A percentile compares a stretch with the other conserved stretches of the same genome.
phyloP scores from a whole-genome alignment of 2,113 vertebrate species.

The Loxodonta africana region DNA sequence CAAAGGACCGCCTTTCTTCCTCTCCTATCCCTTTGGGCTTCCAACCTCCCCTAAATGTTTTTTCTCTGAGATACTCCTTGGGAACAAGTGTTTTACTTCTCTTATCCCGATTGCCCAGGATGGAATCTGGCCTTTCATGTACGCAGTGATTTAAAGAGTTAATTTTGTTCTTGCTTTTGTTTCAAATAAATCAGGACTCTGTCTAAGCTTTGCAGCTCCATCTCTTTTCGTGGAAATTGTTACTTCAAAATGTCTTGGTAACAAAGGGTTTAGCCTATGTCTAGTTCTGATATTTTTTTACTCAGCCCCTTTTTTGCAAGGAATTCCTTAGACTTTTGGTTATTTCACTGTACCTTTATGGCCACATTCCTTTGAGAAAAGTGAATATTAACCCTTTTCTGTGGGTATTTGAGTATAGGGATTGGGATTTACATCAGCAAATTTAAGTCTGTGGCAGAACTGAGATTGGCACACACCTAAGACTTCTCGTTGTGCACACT shows the following conservation, averaged over 20 bases:
- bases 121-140: conserved; percentile 55
- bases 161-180: conserved; percentile 61
- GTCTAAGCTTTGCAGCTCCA: neutral
- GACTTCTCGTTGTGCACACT: conserved; percentile 18
- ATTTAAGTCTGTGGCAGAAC: conserved; percentile 30
- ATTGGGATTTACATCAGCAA: conserved; percentile 53
- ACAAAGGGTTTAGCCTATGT: neutral
- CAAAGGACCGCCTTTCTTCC: conserved; percentile 50
- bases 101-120: neutral
- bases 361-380: conserved; percentile 56
- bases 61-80: conserved; percentile 23
- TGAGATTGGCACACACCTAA: conserved; percentile 13
- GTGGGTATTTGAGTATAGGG: conserved; percentile 27
- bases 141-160: conserved; percentile 49
- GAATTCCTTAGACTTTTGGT: conserved; percentile 48
- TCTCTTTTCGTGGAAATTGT: conserved; percentile 44
- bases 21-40: neutral
- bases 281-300: conserved; percentile 61
- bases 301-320: neutral
- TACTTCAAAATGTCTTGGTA: conserved; percentile 52
- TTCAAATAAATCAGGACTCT: conserved; percentile 53
- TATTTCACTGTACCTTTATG: conserved; percentile 40
- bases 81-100: conserved; percentile 51
- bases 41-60: neutral
- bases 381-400: conserved; percentile 55